A percentile compares a stretch with the other conserved stretches of the same genome.
Evolutionary conservation across 2,888 invertebrate species (phyloP).

Genomic region (Automeris io): DNA sequence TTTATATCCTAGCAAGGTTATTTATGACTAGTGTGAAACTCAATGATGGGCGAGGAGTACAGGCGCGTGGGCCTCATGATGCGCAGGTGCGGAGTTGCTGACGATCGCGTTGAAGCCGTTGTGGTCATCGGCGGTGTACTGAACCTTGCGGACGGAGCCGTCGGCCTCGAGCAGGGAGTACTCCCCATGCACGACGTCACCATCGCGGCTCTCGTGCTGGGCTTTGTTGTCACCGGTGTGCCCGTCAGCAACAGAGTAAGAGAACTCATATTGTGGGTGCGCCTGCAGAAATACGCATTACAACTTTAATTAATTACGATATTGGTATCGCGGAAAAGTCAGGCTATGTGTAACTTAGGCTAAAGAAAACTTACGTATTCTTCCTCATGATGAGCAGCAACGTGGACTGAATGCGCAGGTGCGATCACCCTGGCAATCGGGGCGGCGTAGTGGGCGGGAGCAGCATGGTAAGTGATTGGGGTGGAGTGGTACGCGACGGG

Average conservation of each 20-base stretch:
- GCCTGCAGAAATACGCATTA: constrained; percentile 6
- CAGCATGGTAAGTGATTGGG: constrained; percentile 15
- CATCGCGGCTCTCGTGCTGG: constrained; percentile 68
- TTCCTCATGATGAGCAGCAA: constrained; percentile 35
- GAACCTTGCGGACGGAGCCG: constrained; percentile 71
- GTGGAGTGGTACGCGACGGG: constrained; percentile 29
- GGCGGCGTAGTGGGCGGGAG: constrained; percentile 21
- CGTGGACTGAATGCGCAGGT: constrained; percentile 28
- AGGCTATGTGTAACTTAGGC: background rate
- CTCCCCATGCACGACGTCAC: constrained; percentile 70
- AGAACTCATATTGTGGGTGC: constrained; percentile 34
- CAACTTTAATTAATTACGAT: background rate
- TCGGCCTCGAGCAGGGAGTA: constrained; percentile 74
- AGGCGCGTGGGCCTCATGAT: constrained; percentile 20
- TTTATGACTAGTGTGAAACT: constrained; percentile 4
- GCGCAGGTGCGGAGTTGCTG: constrained; percentile 55
- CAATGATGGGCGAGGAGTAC: constrained; percentile 12
- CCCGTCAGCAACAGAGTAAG: constrained; percentile 75
- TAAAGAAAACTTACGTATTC: constrained; percentile 36
- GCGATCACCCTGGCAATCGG: constrained; percentile 35
- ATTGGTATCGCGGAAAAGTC: background rate
- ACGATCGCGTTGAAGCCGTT: constrained; percentile 76
- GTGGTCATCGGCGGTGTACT: constrained; percentile 71
- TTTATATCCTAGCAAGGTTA: constrained; percentile 11
- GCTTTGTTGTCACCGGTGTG: constrained; percentile 75